These are phyloP conservation scores for Plestiodon gilberti DNA, from an alignment of 2,113 vertebrate genomes.

Conservation along the genomic window DNA sequence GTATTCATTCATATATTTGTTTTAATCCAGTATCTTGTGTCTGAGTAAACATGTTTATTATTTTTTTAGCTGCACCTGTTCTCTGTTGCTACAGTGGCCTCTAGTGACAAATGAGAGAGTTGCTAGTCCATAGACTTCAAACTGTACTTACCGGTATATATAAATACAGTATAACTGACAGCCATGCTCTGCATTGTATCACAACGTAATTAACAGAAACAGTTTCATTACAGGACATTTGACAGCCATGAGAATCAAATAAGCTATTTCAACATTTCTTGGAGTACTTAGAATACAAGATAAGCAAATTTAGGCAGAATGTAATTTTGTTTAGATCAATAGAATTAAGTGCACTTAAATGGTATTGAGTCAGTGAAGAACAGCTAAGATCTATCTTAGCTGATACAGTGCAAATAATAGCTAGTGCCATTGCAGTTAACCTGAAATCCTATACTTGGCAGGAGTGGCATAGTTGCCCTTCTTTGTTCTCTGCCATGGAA, in stretches of 20 bases:
- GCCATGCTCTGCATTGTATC: not conserved
- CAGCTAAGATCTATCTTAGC: no score
- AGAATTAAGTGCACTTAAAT: not conserved
- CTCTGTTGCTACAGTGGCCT: conserved; percentile 56
- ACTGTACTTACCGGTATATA: not conserved
- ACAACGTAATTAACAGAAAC: accelerated
- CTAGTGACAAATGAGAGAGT: conserved; percentile 17
- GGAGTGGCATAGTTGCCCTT: no score
- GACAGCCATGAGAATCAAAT: not conserved
- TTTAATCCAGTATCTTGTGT: not conserved
- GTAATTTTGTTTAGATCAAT: not conserved
- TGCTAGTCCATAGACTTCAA: not conserved
- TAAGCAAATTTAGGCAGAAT: not conserved
- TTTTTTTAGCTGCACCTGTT: accelerated
- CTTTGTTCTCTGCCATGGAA: no score
- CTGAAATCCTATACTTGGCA: no score
- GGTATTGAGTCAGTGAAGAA: no score
- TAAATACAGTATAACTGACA: no score
- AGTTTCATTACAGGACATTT: not conserved
- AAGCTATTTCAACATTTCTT: not conserved
- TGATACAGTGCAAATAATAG: no score
- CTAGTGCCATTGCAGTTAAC: no score
- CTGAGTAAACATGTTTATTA: accelerated
- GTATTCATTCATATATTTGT: no score
- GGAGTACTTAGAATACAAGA: not conserved